Percentiles rank a stretch among this genome's conserved stretches.
phyloP scores from a whole-genome alignment of 2,797 vertebrate species.

The Sebastes nivosus region DNA sequence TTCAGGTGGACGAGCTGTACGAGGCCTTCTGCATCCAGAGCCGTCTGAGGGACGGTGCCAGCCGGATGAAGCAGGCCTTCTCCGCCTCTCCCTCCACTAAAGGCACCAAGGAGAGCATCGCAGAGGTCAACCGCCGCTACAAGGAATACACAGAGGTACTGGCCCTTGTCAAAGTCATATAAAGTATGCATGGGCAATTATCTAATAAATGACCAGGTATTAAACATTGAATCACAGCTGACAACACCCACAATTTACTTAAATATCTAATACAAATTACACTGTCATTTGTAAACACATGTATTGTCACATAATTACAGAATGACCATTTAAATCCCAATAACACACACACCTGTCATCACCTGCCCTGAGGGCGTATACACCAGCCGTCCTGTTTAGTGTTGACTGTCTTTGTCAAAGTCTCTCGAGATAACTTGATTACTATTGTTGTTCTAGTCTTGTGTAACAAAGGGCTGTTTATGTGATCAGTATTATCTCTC shows the following conservation, averaged over 20 bases:
- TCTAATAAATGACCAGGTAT: not conserved
- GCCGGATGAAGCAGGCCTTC: constrained; percentile 98
- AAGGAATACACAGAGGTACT: constrained; percentile 97
- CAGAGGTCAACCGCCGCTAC: constrained; percentile 92
- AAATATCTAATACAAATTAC: not conserved
- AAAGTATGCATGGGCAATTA: not conserved
- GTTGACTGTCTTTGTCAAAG: constrained; percentile 14
- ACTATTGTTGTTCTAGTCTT: constrained; percentile 28
- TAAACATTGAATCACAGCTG: not conserved
- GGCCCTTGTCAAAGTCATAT: not conserved
- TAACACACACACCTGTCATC: constrained; percentile 35
- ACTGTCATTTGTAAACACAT: constrained; percentile 28
- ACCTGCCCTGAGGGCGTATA: not conserved
- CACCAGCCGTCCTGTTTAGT: not conserved
- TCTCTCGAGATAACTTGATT: constrained; percentile 33
- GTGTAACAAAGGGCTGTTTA: constrained; percentile 13
- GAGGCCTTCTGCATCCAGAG: constrained; percentile 98
- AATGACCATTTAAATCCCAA: constrained; percentile 8
- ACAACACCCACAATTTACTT: not conserved
- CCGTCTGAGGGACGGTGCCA: constrained; percentile 94
- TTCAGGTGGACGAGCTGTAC: constrained; percentile 97
- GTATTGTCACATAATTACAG: not conserved
- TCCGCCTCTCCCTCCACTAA: constrained; percentile 92
- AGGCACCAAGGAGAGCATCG: constrained; percentile 94
- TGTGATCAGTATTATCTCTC: constrained; percentile 22